Conservation (phyloP, 2,113 vertebrate species). For the Synchiropus splendidus region DNA sequence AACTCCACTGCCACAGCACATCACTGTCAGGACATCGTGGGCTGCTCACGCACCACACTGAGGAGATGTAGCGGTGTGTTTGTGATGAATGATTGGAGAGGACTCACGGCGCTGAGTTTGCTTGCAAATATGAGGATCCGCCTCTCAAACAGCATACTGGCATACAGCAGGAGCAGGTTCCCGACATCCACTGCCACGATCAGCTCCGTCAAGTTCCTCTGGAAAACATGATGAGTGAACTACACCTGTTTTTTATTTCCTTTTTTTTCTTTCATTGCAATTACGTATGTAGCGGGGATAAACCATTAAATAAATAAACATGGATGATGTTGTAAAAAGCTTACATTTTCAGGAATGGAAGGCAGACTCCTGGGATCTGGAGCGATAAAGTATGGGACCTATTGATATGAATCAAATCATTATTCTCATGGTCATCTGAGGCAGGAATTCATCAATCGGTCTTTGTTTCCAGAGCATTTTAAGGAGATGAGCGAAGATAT, state of each 20-base stretch:
- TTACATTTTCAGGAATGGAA: constrained; percentile 85
- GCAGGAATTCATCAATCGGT: too few species aligned
- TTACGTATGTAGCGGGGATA: too few species aligned
- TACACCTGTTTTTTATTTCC: too few species aligned
- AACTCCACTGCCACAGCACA: too few species aligned
- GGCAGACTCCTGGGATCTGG: constrained; percentile 75
- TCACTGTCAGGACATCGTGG: too few species aligned
- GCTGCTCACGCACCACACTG: too few species aligned
- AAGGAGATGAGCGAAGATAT: not conserved
- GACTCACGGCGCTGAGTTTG: constrained; percentile 84
- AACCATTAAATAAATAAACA: too few species aligned
- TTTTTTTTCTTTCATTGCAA: too few species aligned
- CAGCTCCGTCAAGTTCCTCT: constrained; percentile 87
- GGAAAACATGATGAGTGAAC: too few species aligned
- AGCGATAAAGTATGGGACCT: constrained; percentile 81
- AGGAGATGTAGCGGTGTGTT: too few species aligned
- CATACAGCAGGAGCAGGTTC: constrained; percentile 78
- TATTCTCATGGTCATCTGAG: too few species aligned
- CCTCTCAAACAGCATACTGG: constrained; percentile 81
- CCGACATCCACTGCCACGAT: constrained; percentile 78
- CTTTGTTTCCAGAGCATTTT: not conserved
- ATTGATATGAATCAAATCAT: not conserved
- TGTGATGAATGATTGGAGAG: not conserved
- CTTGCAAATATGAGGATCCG: constrained; percentile 76
- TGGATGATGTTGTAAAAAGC: constrained; percentile 19